Percentiles rank a stretch among this genome's conserved stretches.
Evolutionary conservation across 1,140 invertebrate species (phyloP).

Genomic region (Polyergus mexicanus): DNA sequence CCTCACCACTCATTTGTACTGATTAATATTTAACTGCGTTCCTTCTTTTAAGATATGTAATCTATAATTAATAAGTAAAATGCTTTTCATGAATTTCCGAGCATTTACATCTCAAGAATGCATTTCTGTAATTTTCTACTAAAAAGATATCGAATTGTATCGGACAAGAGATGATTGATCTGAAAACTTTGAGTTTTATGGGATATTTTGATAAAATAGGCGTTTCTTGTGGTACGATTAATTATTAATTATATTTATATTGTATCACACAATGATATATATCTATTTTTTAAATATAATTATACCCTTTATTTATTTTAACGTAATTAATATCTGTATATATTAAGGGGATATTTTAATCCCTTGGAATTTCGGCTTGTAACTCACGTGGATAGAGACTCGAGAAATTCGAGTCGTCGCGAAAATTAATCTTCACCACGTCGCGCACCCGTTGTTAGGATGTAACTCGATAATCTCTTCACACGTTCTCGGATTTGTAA

Average conservation of each 20-base stretch:
- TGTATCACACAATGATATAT: neutral
- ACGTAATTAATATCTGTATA: neutral
- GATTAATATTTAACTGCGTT: neutral
- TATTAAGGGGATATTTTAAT: neutral
- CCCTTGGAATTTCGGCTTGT: neutral
- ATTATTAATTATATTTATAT: neutral
- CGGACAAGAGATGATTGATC: neutral
- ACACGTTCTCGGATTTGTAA: conserved; percentile 44
- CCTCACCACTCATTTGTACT: neutral
- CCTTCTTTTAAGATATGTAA: neutral
- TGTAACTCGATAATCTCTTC: conserved; percentile 49
- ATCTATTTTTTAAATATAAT: neutral
- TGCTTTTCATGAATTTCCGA: neutral
- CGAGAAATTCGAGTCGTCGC: conserved; percentile 44
- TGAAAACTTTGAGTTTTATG: neutral
- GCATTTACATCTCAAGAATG: neutral
- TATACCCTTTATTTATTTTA: neutral
- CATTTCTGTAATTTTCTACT: neutral
- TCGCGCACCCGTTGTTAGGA: neutral
- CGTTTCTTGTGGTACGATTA: neutral
- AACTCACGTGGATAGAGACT: conserved; percentile 13
- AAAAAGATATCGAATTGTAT: neutral
- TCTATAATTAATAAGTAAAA: neutral
- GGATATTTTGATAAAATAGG: neutral
- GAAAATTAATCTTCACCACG: conserved; percentile 35